These are phyloP conservation scores for Melipona bicolor DNA, from an alignment of 2,888 invertebrate genomes.

Conservation along the genomic window DNA sequence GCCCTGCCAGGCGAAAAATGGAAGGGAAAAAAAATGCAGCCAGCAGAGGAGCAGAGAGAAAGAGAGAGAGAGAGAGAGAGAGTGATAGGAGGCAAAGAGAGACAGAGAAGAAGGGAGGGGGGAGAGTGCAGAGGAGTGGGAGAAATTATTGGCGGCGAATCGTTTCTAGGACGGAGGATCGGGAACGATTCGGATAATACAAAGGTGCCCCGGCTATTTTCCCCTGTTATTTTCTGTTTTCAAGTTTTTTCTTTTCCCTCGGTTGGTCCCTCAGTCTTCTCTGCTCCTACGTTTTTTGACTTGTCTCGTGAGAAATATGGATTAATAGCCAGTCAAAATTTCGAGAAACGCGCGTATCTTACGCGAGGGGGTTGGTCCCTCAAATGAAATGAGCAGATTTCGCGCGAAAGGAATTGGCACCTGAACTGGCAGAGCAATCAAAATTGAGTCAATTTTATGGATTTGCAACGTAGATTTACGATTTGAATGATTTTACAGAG, in stretches of 20 bases:
- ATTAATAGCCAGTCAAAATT: no score
- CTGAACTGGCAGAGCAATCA: no score
- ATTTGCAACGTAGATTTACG: no score
- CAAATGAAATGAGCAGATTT: no score
- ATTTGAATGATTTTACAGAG: no score
- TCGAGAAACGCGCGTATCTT: no score
- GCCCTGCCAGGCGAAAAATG: conserved; percentile 65
- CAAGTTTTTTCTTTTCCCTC: not conserved
- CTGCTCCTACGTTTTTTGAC: no score
- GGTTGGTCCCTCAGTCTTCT: not conserved
- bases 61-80: conserved; percentile 18
- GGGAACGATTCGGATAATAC: conserved; percentile 58
- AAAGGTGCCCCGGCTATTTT: conserved; percentile 38
- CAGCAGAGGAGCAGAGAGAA: conserved; percentile 4
- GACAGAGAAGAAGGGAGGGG: conserved; percentile 5
- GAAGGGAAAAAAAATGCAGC: conserved; percentile 53
- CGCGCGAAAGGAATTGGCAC: no score
- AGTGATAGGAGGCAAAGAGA: not conserved
- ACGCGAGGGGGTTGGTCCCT: no score
- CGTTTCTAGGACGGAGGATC: conserved; percentile 62
- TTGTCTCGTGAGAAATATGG: no score
- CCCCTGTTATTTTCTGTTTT: conserved; percentile 9
- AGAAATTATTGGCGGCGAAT: conserved; percentile 63
- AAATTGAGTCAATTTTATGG: no score
- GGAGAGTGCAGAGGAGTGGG: conserved; percentile 25